A percentile compares a stretch with the other conserved stretches of the same genome.
phyloP scores from a whole-genome alignment of 2,888 invertebrate species.

The Morinoia aosen region DNA sequence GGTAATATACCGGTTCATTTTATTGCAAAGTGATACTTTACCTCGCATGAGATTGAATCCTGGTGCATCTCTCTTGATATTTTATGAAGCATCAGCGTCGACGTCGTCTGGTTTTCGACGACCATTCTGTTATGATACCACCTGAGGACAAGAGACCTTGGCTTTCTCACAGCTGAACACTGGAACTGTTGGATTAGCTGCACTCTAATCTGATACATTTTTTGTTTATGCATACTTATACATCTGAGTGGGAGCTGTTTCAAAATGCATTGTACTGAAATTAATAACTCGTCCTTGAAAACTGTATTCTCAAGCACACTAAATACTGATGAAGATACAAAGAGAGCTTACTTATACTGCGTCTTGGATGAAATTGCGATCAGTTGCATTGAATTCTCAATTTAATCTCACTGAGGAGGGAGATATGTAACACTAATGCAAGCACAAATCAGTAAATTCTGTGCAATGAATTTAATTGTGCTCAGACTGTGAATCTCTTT shows the following conservation, averaged over 20 bases:
- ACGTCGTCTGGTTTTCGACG: constrained; percentile 57
- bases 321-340: too few relatives aligned
- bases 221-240: too few relatives aligned
- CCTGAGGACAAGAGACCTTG: constrained; percentile 40
- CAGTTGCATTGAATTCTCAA: too few relatives aligned
- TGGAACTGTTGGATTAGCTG: not conserved
- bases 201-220: not conserved
- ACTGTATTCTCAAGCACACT: too few relatives aligned
- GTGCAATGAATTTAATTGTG: not conserved
- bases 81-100: constrained; percentile 57
- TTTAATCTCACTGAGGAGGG: not conserved
- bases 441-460: not conserved
- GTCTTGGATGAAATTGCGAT: too few relatives aligned
- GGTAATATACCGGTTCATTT: not conserved
- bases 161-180: not conserved
- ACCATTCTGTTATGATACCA: constrained; percentile 62
- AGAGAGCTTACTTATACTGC: too few relatives aligned
- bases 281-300: too few relatives aligned
- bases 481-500: not conserved
- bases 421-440: not conserved
- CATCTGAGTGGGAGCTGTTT: not conserved
- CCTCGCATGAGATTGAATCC: constrained; percentile 63
- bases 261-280: too few relatives aligned
- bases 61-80: constrained; percentile 61
- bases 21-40: constrained; percentile 34